Base-by-base conservation (phyloP, 2,888 invertebrate species). In the Deroplatys truncata region DNA sequence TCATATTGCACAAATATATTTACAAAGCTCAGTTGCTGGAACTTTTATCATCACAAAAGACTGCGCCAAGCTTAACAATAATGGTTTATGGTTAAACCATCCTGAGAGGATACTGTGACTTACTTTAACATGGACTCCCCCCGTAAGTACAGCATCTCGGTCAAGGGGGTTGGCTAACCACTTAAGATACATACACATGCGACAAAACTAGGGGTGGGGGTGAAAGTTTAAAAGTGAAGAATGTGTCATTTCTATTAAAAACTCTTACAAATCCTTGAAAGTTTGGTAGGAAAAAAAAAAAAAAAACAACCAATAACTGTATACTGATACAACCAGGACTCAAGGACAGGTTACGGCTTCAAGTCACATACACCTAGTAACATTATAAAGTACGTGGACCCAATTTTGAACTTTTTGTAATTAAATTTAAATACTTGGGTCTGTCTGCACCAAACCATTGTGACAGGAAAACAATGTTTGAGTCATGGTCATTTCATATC, bases 1-100 rank as follows among this genome's bases (percentile, higher is more conserved):
- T 89, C 83, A 82, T 85, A 90, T 89, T 90, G 90, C 90, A 90
- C 90, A 85, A 43, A 86, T 84, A 88, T 90, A 90, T 90, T 90
- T 90, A 90, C 90, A 90, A 90, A 90, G 90, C 90, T 90, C 88
- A 72, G 86, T 90, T 88, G 82, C 28, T 43, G 84, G 84, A 89
- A 89, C 28, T 28, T 89, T 56, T 82, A 88, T 31, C 35, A 82
- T 85, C 86, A 89, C 56, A 35, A 43, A 56, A 87, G 85, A 84
- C 28, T 87, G 84, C 84, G 87, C 82, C 89, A 89, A 89, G 87
- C 89, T 89, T 35, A 29, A 86, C 16, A 83, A 72, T 31, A 28
- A 84, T 29, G 29, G 86, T 56, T 72, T 86, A 86, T 28, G 56
- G 25, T 49, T 85, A 35, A 85, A 85, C 7, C 84, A 85, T 28